Evolutionary conservation across 2,888 invertebrate species (phyloP).

Genomic region (Dinocampus coccinellae): DNA sequence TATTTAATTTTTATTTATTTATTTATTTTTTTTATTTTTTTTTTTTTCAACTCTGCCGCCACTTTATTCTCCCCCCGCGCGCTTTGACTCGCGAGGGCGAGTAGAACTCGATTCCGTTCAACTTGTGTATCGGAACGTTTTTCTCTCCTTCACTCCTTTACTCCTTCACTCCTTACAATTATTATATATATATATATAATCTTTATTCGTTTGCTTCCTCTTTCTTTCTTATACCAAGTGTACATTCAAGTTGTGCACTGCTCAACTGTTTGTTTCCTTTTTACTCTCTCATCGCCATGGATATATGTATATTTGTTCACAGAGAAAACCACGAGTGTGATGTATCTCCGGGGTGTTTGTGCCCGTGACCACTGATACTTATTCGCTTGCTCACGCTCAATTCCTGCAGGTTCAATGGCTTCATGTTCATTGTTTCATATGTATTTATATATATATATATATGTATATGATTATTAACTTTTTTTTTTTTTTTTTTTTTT

Average conservation of each 20-base stretch:
- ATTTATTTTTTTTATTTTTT: conserved; percentile 7
- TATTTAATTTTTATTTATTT: too few species aligned
- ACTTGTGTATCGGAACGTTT: conserved; percentile 20
- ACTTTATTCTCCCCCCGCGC: not conserved
- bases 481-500: too few species aligned
- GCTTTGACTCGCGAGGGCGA: not conserved
- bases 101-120: conserved; percentile 32
- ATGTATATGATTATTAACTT: not conserved
- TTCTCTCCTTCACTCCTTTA: conserved; percentile 5
- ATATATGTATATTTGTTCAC: conserved; percentile 47
- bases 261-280: too few species aligned
- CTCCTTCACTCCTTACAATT: conserved; percentile 14
- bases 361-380: conserved; percentile 34
- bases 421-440: conserved; percentile 6
- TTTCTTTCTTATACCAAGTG: conserved; percentile 37
- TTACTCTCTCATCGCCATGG: not conserved
- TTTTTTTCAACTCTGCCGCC: conserved; percentile 16
- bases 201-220: conserved; percentile 49
- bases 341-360: conserved; percentile 37
- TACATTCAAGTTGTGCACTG: conserved; percentile 21
- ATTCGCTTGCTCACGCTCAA: conserved; percentile 29
- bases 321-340: conserved; percentile 25
- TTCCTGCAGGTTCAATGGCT: conserved; percentile 36
- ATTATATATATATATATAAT: conserved; percentile 46
- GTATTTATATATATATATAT: not conserved